phyloP scores from a whole-genome alignment of 2,113 vertebrate genomes.

The Phainopepla nitens region DNA sequence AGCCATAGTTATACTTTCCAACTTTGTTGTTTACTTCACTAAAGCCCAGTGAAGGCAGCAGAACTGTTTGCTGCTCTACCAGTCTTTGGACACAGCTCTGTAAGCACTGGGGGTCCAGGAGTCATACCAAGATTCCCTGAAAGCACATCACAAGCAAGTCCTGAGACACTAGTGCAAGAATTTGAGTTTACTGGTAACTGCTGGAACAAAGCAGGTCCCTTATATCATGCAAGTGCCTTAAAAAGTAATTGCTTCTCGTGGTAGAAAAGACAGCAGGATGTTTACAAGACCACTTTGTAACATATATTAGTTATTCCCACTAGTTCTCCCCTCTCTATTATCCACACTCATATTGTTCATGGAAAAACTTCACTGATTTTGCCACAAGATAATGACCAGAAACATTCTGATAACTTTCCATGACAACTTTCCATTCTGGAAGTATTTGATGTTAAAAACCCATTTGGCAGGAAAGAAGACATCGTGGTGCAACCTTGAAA shows the following conservation, averaged over 20 bases:
- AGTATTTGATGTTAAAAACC: constrained; percentile 7
- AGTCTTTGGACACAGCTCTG: neutral
- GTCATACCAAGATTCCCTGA: neutral
- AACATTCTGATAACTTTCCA: constrained; percentile 23
- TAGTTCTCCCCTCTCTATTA: neutral
- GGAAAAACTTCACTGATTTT: neutral
- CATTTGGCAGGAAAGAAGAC: neutral
- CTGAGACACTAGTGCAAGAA: neutral
- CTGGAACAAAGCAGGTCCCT: neutral
- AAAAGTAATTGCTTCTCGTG: neutral
- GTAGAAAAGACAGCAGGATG: neutral
- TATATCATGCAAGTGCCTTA: neutral
- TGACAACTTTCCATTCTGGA: neutral
- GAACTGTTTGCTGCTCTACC: neutral
- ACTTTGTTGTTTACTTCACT: neutral
- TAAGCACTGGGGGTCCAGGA: neutral
- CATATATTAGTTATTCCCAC: neutral
- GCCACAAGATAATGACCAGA: neutral
- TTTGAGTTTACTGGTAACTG: neutral
- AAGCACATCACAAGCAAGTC: neutral
- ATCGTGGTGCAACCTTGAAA: neutral
- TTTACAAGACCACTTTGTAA: neutral
- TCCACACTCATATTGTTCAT: neutral
- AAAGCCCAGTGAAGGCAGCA: neutral
- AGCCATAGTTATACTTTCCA: neutral